Evolutionary conservation across 2,888 invertebrate genomes (phyloP), one percentile per base, ranked within the genome.

Genomic region (Matsumyia berberina): DNA sequence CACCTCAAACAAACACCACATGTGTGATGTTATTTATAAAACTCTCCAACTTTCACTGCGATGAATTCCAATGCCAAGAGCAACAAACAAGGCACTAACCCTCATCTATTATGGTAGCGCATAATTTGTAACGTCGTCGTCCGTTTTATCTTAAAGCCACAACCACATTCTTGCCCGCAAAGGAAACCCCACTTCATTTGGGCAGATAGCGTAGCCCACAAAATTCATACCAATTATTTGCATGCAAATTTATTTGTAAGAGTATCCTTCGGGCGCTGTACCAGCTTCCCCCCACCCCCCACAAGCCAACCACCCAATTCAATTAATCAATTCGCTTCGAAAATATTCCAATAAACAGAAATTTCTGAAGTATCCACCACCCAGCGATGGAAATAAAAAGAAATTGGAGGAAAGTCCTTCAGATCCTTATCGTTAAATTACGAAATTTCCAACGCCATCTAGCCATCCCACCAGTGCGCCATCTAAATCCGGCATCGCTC

Each of bases 181-280:
- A 8, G 2, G 6, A 8, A 29, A 39, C 42, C 11, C n/a, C 19
- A 44, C 31, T 51, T 42, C 19, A 19, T 39, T 39, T 11, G 17
- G 9, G 51, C 51, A 24, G 12, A 19, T n/a, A 60, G 12, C 9
- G 12, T 35, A 37, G 24, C 31, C 58, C 51, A 17, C 53, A 77
- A 53, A 69, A 55, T 55, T 42, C 42, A n/a, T 46, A 37, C 60
- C 69, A 77, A 62, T 70, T 77, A 69, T 39, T 79, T 37, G 73
- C 35, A 66, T 73, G 17, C 12, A 66, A 79, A 72, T 79, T 64
- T 37, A n/a, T 19, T 9, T 39, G 12, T 12, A 58, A 19, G 19
- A 19, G n/a, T n/a, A n/a, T n/a, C n/a, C n/a, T n/a, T n/a, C n/a
- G n/a, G n/a, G n/a, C n/a, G n/a, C n/a, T n/a, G n/a, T n/a, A n/a